phyloP scores from a whole-genome alignment of 2,113 vertebrate species.

The Colossoma macropomum region DNA sequence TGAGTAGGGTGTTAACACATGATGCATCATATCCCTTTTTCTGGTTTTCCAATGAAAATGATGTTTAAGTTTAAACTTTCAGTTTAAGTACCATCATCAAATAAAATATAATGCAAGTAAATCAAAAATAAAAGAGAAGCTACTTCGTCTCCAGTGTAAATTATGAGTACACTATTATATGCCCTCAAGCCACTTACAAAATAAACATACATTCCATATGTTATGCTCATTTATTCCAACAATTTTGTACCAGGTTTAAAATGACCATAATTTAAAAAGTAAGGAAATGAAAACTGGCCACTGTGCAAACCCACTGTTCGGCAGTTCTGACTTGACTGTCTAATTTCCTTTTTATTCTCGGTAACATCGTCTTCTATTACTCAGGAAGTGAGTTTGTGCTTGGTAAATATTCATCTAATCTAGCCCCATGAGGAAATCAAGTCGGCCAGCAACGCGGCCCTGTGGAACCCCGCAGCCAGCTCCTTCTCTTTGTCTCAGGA shows the following conservation, averaged over 20 bases:
- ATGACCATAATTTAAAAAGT: not conserved
- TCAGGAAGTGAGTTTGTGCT: constrained; percentile 65
- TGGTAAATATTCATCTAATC: constrained; percentile 66
- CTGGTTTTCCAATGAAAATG: not conserved
- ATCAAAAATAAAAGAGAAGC: not conserved
- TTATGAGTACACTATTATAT: not conserved
- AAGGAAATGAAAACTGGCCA: not conserved
- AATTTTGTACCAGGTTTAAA: not conserved
- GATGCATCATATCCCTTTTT: too few species aligned
- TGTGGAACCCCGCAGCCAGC: constrained; percentile 65
- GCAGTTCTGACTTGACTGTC: not conserved
- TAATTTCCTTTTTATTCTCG: not conserved
- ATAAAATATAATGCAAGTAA: not conserved
- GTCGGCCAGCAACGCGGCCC: constrained; percentile 65
- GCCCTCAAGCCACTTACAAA: not conserved
- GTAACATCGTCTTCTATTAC: constrained; percentile 24
- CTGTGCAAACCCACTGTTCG: not conserved
- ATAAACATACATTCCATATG: not conserved
- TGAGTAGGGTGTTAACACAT: too few species aligned
- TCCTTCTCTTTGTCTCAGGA: constrained; percentile 72
- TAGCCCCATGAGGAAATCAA: constrained; percentile 62
- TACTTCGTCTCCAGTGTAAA: not conserved
- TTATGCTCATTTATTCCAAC: not conserved
- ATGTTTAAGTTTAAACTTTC: not conserved
- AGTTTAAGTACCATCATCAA: not conserved